Conservation (phyloP, 2,113 vertebrate genomes). For the Pteruthius melanotis region DNA sequence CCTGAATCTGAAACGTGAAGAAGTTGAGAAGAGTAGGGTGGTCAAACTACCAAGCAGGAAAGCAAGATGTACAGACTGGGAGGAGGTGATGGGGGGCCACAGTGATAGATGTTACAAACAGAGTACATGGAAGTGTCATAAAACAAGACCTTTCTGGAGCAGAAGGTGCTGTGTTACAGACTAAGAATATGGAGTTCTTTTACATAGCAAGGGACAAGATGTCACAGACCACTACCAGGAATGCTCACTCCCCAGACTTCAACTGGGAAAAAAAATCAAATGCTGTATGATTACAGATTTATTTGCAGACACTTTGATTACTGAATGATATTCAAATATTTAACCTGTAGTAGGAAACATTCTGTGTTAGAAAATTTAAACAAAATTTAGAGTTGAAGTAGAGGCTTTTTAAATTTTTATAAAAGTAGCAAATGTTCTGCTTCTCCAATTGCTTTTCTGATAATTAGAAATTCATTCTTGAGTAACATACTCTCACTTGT, state of each 20-base stretch:
- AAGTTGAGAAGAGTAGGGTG: background rate
- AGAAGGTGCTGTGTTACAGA: background rate
- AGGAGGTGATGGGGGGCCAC: background rate
- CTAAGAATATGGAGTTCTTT: background rate
- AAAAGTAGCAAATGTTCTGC: background rate
- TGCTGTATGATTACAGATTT: background rate
- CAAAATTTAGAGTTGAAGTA: background rate
- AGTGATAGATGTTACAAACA: background rate
- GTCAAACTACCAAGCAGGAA: background rate
- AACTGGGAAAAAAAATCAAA: background rate
- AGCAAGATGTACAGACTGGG: background rate
- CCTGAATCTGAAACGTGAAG: background rate
- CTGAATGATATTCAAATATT: background rate
- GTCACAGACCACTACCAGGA: background rate
- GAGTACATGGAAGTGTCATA: background rate
- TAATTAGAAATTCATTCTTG: background rate
- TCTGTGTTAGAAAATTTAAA: background rate
- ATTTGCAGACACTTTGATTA: background rate
- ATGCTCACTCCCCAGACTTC: background rate
- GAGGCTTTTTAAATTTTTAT: background rate
- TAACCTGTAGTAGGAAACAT: background rate
- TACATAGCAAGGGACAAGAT: accelerated
- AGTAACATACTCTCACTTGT: background rate
- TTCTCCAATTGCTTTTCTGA: background rate
- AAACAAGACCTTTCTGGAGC: background rate